These are phyloP conservation scores for Mythimna lalbum DNA, from an alignment of 2,888 invertebrate genomes.

Conservation along the genomic window DNA sequence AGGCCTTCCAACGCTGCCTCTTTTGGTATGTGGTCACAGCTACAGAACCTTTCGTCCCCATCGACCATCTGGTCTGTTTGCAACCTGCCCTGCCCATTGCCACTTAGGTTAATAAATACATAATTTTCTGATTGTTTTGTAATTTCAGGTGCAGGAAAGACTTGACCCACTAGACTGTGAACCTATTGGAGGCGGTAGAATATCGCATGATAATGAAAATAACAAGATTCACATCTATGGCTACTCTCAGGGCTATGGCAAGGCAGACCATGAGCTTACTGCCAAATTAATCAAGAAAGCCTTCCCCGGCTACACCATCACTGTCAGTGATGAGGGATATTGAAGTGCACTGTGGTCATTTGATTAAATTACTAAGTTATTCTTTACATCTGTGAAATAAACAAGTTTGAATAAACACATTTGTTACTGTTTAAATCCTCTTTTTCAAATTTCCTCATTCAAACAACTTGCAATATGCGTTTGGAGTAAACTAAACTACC, in stretches of 20 bases:
- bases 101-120: no score
- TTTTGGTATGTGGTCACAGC: no score
- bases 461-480: no score
- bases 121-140: background rate
- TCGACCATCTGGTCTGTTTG: no score
- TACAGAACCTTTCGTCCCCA: no score
- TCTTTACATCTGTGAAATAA: constrained; percentile 36
- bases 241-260: constrained; percentile 97
- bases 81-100: no score
- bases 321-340: constrained; percentile 96
- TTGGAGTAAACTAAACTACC: no score
- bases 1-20: no score
- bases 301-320: constrained; percentile 94
- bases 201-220: constrained; percentile 94
- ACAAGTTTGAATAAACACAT: constrained; percentile 11
- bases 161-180: constrained; percentile 92
- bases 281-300: constrained; percentile 94
- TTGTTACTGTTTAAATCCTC: background rate
- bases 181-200: constrained; percentile 98
- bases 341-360: constrained; percentile 72
- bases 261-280: constrained; percentile 96
- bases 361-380: constrained; percentile 1
- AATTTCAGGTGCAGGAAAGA: constrained; percentile 81
- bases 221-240: constrained; percentile 97
- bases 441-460: no score